Evolutionary conservation across 2,797 vertebrate genomes (phyloP).

Genomic region (Scolopax rusticola): DNA sequence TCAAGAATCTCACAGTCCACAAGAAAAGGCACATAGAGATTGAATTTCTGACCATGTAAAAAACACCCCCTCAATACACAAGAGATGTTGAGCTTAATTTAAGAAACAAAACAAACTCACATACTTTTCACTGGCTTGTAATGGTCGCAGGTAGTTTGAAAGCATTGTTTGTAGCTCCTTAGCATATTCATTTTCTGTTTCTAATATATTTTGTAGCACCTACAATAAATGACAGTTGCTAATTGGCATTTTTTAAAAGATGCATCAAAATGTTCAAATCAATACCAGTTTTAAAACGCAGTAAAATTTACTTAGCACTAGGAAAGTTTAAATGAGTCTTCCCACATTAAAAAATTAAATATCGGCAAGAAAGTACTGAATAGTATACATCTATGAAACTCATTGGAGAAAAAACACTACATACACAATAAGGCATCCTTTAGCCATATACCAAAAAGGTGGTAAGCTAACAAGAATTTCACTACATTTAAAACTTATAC

Average conservation of each 20-base stretch:
- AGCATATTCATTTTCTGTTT: conserved; percentile 94
- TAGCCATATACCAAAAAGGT: not conserved
- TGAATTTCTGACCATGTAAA: not conserved
- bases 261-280: not conserved
- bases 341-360: not conserved
- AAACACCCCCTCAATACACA: not conserved
- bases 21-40: not conserved
- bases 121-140: conserved; percentile 95
- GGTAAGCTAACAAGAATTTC: not conserved
- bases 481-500: not conserved
- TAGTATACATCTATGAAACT: not conserved
- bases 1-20: not conserved
- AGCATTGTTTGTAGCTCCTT: conserved; percentile 95
- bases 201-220: conserved; percentile 98
- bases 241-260: not conserved
- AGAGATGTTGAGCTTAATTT: not conserved
- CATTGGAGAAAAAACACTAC: fast-evolving
- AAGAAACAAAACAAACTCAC: conserved; percentile 46
- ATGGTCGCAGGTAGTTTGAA: conserved; percentile 89
- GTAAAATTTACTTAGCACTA: not conserved
- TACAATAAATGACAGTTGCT: conserved; percentile 73
- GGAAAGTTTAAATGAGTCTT: not conserved
- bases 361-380: not conserved
- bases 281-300: not conserved
- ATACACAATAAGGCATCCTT: not conserved